Percentiles rank a stretch among this genome's conserved stretches.
Conservation (phyloP, 2,797 vertebrate species). For the Enteromius trimaculatus region DNA sequence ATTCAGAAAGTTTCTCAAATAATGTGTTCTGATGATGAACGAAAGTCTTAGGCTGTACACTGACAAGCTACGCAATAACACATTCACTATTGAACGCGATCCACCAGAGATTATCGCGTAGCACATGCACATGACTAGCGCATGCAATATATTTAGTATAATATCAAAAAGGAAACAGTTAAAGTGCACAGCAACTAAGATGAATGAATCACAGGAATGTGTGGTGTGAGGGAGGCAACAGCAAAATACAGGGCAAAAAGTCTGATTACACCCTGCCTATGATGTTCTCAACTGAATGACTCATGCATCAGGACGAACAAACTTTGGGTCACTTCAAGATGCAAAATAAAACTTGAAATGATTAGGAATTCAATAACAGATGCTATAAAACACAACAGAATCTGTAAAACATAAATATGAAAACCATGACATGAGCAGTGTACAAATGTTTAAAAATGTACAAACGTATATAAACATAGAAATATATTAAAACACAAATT, state of each 20-base stretch:
- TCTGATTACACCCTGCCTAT: not conserved
- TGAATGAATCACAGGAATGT: conserved; percentile 1
- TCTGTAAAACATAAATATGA: not conserved
- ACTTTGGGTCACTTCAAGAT: not conserved
- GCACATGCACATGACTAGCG: too few species aligned
- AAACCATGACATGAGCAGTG: not conserved
- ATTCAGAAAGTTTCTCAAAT: not conserved
- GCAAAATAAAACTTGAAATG: not conserved
- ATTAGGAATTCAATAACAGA: not conserved
- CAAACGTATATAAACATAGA: not conserved
- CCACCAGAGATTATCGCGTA: too few species aligned
- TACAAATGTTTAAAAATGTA: not conserved
- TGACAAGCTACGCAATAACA: too few species aligned
- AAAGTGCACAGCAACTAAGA: not conserved
- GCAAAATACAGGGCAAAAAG: not conserved
- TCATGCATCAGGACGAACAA: not conserved
- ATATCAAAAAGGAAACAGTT: not conserved
- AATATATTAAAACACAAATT: not conserved
- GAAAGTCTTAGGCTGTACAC: not conserved
- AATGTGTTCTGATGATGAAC: not conserved
- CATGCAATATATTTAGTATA: not conserved
- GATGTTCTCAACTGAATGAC: not conserved
- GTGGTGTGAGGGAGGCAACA: conserved; percentile 1
- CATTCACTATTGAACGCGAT: too few species aligned
- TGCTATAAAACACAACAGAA: not conserved